Base-by-base conservation (phyloP, 2,888 invertebrate species). In the Autographa pulchrina region DNA sequence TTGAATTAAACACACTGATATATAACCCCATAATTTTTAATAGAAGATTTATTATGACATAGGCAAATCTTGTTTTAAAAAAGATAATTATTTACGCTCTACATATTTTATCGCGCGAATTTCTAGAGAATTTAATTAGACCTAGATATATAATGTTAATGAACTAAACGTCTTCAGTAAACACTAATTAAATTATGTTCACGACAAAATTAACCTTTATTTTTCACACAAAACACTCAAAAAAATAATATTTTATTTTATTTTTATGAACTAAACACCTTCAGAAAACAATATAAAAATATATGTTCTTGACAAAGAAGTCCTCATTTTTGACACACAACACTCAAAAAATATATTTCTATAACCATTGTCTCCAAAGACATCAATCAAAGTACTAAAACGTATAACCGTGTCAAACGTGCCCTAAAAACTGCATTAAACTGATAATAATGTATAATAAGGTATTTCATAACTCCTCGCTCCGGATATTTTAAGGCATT, bases 401-500 rank as follows among this genome's bases (percentile, higher is more conserved):
- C 4, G 35, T 35, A 7, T 58, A 32, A 60, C 59, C 61, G 62
- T 48, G 65, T 2, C 32, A 38, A 60, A 58, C 52, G 38, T 48
- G 56, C 62, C 20, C 41, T 14, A 54, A 69, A 71, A 67, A 58
- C 75, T 9, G 54, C 65, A 70, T 58, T 16, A 52, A 65, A 32
- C 41, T 25, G 38, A n/a, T 54, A 66, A 68, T 43, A 72, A 65
- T 54, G 63, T 35, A 48, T 80, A 79, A 72, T 58, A 72, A 52
- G 18, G 9, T 41, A 62, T 86, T 80, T 82, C 86, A 74, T 81
- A 83, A 86, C 62, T 60, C 63, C 72, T 43, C 85, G 89, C 84
- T 86, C 83, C 84, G 85, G 67, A 85, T 77, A 80, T 68, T 75
- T 31, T 60, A 56, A 68, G 86, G 86, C 72, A 88, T 85, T 68